Conservation (phyloP, 2,888 invertebrate species). For the Xanthorhoe designata region DNA sequence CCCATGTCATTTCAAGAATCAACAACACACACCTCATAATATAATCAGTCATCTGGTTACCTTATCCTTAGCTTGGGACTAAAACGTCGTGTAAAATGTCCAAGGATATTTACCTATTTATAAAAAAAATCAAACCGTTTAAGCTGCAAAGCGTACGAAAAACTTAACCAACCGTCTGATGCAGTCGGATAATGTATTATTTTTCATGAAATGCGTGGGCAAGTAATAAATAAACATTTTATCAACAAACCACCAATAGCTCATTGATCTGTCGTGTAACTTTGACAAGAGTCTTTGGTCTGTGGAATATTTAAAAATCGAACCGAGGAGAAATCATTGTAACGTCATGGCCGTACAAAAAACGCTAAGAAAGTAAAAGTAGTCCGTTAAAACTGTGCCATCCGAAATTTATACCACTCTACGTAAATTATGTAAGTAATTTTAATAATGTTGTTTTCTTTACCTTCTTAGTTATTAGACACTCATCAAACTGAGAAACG, state of each 20-base stretch:
- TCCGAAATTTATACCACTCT: conserved; percentile 44
- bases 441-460: background rate
- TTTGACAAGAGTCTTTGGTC: background rate
- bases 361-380: conserved; percentile 69
- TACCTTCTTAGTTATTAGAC: too few relatives aligned
- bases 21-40: too few relatives aligned
- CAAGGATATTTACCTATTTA: too few relatives aligned
- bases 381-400: conserved; percentile 48
- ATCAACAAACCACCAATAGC: background rate
- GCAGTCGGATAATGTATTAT: too few relatives aligned
- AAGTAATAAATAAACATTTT: background rate
- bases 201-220: background rate
- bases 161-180: too few relatives aligned
- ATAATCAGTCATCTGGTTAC: too few relatives aligned
- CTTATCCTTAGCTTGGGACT: too few relatives aligned
- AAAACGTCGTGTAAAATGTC: too few relatives aligned
- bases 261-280: background rate
- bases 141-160: too few relatives aligned
- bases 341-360: conserved; percentile 20
- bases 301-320: background rate
- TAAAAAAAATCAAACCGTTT: too few relatives aligned
- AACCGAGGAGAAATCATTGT: conserved; percentile 3
- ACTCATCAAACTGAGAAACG: background rate
- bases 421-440: background rate
- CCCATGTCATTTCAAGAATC: too few relatives aligned